Base-by-base conservation (phyloP, 1,140 invertebrate genomes). In the Zaprionus vittiger region DNA sequence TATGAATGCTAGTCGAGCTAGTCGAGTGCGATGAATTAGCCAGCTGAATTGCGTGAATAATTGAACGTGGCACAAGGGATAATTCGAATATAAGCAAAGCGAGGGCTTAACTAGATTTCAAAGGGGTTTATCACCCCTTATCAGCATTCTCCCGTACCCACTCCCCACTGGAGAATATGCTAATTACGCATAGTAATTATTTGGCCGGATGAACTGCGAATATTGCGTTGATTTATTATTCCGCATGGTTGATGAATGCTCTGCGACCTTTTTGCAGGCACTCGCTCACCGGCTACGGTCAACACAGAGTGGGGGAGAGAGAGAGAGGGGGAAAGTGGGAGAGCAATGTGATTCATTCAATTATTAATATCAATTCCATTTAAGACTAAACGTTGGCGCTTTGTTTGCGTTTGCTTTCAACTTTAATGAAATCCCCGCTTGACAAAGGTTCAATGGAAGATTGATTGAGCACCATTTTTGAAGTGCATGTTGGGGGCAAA, bases 391-490 rank as follows among this genome's bases (percentile, higher is more conserved):
- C 69, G 80, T 31, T 71, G 37, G 63, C 44, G 28, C 57, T 57
- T 78, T 67, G 70, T 80, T 57, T 47, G 60, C 61, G 73, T 64
- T 63, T 80, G 76, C 80, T 69, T 74, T 86, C 76, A 73, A 80
- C 69, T 86, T 86, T 86, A 87, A 86, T 87, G 72, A 86, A 86
- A 87, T 86, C 83, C 69, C 72, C 77, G 83, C 83, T 63, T 87
- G 83, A 80, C 83, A 86, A 86, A 86, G 83, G 83, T 86, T 86
- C 83, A 87, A 86, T 87, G 69, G 70, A 80, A 87, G 83, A 86
- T 87, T 86, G 83, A 86, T 86, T 86, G 83, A 83, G 80, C 86
- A 77, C 56, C 83, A 83, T 86, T 86, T 85, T 80, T 86, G 68
- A 74, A 86, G 76, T 86, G 82, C 75, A 67, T 22, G 41, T 12